Percentiles rank a stretch among this genome's conserved stretches.
phyloP scores from a whole-genome alignment of 2,797 vertebrate genomes.

The Thamnophis elegans region DNA sequence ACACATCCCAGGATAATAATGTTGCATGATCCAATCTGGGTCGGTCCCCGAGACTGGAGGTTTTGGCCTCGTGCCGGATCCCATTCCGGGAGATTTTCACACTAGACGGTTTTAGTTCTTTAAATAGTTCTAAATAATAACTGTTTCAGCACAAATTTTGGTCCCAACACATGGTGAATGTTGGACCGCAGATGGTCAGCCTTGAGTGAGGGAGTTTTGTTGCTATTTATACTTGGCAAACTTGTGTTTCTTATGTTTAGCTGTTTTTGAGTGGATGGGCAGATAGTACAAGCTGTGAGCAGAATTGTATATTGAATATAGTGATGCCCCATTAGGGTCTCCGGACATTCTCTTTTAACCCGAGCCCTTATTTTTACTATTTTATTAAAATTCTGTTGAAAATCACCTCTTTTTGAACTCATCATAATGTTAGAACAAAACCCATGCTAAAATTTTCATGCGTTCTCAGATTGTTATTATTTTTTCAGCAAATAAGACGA shows the following conservation, averaged over 20 bases:
- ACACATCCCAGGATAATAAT: too few relatives aligned
- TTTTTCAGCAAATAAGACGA: not conserved
- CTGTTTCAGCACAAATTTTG: not conserved
- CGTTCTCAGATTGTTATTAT: not conserved
- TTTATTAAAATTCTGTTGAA: not conserved
- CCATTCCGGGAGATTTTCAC: too few relatives aligned
- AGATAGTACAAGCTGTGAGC: not conserved
- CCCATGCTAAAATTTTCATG: not conserved
- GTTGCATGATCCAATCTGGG: too few relatives aligned
- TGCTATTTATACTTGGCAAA: not conserved
- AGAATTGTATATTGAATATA: not conserved
- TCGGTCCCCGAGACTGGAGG: too few relatives aligned
- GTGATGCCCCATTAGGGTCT: not conserved
- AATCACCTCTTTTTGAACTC: not conserved
- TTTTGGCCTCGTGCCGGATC: too few relatives aligned
- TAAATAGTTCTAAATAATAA: not conserved
- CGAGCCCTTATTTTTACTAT: not conserved
- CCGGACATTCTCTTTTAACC: not conserved
- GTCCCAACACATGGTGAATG: not conserved
- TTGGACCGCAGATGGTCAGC: too few relatives aligned
- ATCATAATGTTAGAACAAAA: not conserved
- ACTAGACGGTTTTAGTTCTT: not conserved
- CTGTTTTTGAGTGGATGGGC: not conserved
- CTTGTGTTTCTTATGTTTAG: not conserved
- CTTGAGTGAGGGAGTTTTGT: not conserved